Evolutionary conservation across 2,888 invertebrate species (phyloP).

Genomic region (Anoplius nigerrimus): DNA sequence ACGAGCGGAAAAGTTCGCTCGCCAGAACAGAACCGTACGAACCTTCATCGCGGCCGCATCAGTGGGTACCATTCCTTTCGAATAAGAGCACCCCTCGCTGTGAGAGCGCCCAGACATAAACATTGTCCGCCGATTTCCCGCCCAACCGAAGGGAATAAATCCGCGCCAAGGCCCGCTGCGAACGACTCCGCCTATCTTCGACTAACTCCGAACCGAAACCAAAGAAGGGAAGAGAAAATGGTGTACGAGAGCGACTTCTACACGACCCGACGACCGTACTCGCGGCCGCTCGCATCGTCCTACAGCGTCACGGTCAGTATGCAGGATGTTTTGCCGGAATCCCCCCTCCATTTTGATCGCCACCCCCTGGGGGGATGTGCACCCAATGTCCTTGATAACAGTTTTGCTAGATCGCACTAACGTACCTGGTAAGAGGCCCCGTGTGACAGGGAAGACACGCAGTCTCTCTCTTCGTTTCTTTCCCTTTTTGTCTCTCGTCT

Average conservation of each 20-base stretch:
- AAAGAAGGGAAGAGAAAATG: slow-evolving; percentile 79
- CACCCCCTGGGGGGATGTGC: slow-evolving; percentile 43
- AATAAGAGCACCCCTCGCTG: no score
- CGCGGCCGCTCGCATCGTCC: slow-evolving; percentile 83
- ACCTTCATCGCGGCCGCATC: slow-evolving; percentile 71
- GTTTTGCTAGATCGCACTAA: slow-evolving; percentile 56
- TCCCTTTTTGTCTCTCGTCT: slow-evolving; percentile 10
- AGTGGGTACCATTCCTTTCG: slow-evolving; percentile 32
- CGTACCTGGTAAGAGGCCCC: slow-evolving; percentile 45
- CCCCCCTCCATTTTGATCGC: slow-evolving; percentile 27
- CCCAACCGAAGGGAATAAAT: no score
- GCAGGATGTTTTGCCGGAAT: not conserved
- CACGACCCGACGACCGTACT: slow-evolving; percentile 90
- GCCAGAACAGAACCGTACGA: slow-evolving; percentile 69
- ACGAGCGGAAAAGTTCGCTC: slow-evolving; percentile 10
- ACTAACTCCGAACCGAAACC: no score
- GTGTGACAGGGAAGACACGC: slow-evolving; percentile 40
- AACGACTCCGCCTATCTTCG: slow-evolving; percentile 51
- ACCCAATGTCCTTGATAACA: slow-evolving; percentile 53
- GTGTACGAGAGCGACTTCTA: slow-evolving; percentile 96
- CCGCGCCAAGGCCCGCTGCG: not conserved
- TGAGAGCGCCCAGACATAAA: not conserved
- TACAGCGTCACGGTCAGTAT: slow-evolving; percentile 89
- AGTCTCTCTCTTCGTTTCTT: not conserved
- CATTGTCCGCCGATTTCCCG: not conserved